These are phyloP conservation scores for Maconellicoccus hirsutus DNA, from an alignment of 1,140 invertebrate species.

Conservation along the genomic window DNA sequence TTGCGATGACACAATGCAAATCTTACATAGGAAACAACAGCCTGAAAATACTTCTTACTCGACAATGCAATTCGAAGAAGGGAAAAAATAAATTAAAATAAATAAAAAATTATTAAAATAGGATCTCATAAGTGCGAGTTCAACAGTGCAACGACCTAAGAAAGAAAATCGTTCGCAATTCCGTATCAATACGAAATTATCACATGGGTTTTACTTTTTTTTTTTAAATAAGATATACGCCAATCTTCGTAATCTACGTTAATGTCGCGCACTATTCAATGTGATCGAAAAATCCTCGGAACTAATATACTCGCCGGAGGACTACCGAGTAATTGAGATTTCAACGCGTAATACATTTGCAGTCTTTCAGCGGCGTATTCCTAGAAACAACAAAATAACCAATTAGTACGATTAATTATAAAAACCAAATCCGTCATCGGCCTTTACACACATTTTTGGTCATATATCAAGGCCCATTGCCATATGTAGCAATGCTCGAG, in stretches of 20 bases:
- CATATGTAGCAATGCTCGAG: too few species aligned
- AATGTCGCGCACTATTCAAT: background rate
- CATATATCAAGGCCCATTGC: too few species aligned
- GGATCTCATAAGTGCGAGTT: background rate
- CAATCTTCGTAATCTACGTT: background rate
- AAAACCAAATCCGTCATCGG: background rate
- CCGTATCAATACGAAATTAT: background rate
- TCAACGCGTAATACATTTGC: conserved; percentile 31
- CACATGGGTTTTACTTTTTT: background rate
- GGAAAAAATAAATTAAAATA: too few species aligned
- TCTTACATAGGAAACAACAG: too few species aligned
- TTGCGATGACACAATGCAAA: too few species aligned
- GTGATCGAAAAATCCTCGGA: background rate
- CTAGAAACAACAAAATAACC: conserved; percentile 28
- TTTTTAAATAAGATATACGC: background rate
- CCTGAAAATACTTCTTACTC: too few species aligned
- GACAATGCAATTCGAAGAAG: too few species aligned
- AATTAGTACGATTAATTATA: background rate
- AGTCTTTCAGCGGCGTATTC: conserved; percentile 32
- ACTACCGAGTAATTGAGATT: conserved; percentile 28
- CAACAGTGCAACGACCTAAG: background rate
- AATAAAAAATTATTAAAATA: background rate
- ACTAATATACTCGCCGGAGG: background rate
- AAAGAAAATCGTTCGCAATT: background rate
- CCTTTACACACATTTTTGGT: background rate